Percentiles rank a stretch among this genome's conserved stretches.
Evolutionary conservation across 2,888 invertebrate species (phyloP).

Genomic region (Dexiosoma caninum): DNA sequence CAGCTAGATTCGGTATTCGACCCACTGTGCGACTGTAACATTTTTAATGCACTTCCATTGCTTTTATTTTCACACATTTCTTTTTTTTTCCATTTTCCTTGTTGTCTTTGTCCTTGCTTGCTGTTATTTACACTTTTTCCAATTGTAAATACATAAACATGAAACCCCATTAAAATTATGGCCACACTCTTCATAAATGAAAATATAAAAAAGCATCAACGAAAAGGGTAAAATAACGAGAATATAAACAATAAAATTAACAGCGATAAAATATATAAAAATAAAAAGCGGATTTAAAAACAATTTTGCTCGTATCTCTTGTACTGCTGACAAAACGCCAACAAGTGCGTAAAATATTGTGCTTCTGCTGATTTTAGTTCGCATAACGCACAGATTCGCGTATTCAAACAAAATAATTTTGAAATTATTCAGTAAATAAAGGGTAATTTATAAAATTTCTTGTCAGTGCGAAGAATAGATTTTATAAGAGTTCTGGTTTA

Average conservation of each 20-base stretch:
- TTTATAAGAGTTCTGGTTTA: too few species aligned
- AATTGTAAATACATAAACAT: slow-evolving; percentile 55
- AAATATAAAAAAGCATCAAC: background rate
- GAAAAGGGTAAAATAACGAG: slow-evolving; percentile 1
- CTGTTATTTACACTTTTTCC: slow-evolving; percentile 51
- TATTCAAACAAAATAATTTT: background rate
- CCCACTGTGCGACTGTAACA: too few species aligned
- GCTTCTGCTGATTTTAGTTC: slow-evolving; percentile 14
- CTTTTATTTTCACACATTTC: background rate
- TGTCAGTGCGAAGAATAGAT: too few species aligned
- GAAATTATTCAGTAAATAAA: background rate
- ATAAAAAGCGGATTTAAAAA: slow-evolving; percentile 43
- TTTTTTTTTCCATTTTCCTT: slow-evolving; percentile 13
- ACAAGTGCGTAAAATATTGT: slow-evolving; percentile 51
- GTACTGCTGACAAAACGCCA: slow-evolving; percentile 25
- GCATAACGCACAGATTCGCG: background rate
- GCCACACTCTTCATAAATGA: slow-evolving; percentile 31
- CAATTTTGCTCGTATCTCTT: slow-evolving; percentile 27
- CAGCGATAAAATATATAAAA: slow-evolving; percentile 14
- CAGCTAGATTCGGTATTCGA: too few species aligned
- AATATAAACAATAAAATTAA: slow-evolving; percentile 30
- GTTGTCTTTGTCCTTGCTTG: slow-evolving; percentile 18
- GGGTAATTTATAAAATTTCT: background rate
- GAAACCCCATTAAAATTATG: slow-evolving; percentile 55
- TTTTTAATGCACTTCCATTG: background rate